Evolutionary conservation across 2,113 vertebrate species (phyloP), one percentile per base, ranked within the genome.

Genomic region (Microcebus griseorufus): DNA sequence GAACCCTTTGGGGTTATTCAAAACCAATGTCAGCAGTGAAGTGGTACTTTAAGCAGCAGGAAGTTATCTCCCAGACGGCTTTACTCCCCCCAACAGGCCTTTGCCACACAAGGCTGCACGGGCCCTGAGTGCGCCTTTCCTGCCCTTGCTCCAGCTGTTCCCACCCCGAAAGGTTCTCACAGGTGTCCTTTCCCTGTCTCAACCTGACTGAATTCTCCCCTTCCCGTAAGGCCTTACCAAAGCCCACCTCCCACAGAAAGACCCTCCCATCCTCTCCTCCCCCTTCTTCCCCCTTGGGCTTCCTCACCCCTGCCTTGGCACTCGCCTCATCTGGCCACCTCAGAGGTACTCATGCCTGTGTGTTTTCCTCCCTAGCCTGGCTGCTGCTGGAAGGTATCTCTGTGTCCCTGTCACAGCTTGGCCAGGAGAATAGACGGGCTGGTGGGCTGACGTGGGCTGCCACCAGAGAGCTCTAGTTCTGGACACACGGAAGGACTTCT

Each of bases 31-130:
- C 32, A 14, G 45, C 39, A n/a, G 9, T 10, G 10, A 29, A n/a
- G 65, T 5, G 10, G 45, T 9, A 13, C 48, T 25, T n/a, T 1
- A 27, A 62, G 34, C 37, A 0, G 0, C 37, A 14, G 9, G 9
- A 70, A 37, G 20, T 29, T 9, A 5, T 13, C 45, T 32, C 4
- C 39, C 51, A 48, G 29, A 32, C 5, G 3, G 22, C 5, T 48
- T 29, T 9, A 13, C 37, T 5, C n/a, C n/a, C 48, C 23, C 18
- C n/a, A n/a, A 6, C 10, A 42, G 32, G n/a, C 39, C 92, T 62
- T 51, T 10, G 27, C 12, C 2, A 3, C 1, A 1, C 0, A 13
- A 64, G 62, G 5, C 12, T 20, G 3, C 6, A 1, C n/a, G 10
- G 55, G 22, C 37, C 8, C 80, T 20, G 8, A 3, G 10, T 1